Conservation (phyloP, 2,797 vertebrate genomes). For the Peromyscus nudipes region DNA sequence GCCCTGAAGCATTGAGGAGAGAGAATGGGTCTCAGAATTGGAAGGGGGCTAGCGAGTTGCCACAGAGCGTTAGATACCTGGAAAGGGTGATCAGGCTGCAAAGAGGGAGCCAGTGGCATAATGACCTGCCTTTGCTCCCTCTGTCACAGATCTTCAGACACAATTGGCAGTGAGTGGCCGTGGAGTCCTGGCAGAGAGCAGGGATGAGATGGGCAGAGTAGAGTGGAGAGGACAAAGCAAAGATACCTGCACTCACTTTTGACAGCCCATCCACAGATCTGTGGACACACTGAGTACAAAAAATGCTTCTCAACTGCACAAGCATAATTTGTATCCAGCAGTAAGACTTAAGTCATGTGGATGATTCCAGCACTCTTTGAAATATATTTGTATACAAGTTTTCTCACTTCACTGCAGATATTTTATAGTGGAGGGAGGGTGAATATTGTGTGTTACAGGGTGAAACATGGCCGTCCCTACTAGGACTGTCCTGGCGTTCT, state of each 20-base stretch:
- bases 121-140: not conserved
- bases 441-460: not conserved
- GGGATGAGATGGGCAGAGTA: not conserved
- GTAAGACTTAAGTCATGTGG: not conserved
- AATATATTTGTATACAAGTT: conserved; percentile 45
- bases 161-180: not conserved
- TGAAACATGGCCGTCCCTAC: not conserved
- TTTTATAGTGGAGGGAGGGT: not conserved
- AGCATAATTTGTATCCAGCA: not conserved
- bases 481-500: not conserved
- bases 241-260: conserved; percentile 9
- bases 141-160: conserved; percentile 17
- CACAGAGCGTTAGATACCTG: not conserved
- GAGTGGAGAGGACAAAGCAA: not conserved
- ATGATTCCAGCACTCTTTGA: conserved; percentile 44
- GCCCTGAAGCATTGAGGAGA: not conserved
- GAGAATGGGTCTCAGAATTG: not conserved
- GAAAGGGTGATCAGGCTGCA: not conserved
- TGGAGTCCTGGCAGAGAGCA: conserved; percentile 24
- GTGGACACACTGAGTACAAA: not conserved
- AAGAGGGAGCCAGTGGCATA: not conserved
- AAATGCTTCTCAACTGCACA: not conserved
- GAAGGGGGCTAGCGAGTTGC: not conserved
- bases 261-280: not conserved
- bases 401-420: not conserved